These are phyloP conservation scores for Hylaeus anthracinus DNA, from an alignment of 1,140 invertebrate genomes.

Conservation along the genomic window DNA sequence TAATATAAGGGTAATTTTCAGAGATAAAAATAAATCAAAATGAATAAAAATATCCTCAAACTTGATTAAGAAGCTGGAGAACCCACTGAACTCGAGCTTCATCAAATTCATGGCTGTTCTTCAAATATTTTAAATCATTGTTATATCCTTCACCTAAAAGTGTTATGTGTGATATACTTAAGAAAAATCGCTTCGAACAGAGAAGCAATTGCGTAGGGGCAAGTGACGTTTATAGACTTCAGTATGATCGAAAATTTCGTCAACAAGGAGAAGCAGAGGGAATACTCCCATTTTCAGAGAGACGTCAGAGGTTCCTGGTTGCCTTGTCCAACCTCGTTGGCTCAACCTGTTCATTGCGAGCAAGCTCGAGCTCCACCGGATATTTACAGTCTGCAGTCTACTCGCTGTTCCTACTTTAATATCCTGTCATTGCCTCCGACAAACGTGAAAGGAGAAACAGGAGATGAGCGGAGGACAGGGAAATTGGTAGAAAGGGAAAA, in stretches of 20 bases:
- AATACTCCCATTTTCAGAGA: slow-evolving; percentile 18
- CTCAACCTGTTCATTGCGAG: slow-evolving; percentile 63
- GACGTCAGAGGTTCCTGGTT: slow-evolving; percentile 12
- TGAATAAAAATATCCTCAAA: no score
- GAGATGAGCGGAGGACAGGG: slow-evolving; percentile 38
- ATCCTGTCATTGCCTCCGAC: slow-evolving; percentile 73
- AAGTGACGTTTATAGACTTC: not conserved
- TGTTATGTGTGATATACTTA: not conserved
- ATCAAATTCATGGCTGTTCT: no score
- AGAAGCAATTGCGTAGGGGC: not conserved
- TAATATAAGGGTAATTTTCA: no score
- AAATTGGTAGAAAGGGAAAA: slow-evolving; percentile 46
- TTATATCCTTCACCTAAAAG: no score
- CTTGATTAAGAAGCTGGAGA: no score
- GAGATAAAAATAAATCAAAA: no score
- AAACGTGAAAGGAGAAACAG: slow-evolving; percentile 65
- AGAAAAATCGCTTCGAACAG: not conserved
- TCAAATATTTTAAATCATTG: no score
- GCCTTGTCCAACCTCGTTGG: slow-evolving; percentile 33
- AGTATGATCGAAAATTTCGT: slow-evolving; percentile 10
- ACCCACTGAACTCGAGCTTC: no score
- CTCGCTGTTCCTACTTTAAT: slow-evolving; percentile 73
- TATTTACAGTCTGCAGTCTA: slow-evolving; percentile 74
- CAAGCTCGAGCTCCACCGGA: slow-evolving; percentile 66
- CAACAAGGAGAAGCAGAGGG: not conserved